These are phyloP conservation scores for Trissolcus basalis DNA, from an alignment of 1,140 invertebrate genomes.

Conservation along the genomic window DNA sequence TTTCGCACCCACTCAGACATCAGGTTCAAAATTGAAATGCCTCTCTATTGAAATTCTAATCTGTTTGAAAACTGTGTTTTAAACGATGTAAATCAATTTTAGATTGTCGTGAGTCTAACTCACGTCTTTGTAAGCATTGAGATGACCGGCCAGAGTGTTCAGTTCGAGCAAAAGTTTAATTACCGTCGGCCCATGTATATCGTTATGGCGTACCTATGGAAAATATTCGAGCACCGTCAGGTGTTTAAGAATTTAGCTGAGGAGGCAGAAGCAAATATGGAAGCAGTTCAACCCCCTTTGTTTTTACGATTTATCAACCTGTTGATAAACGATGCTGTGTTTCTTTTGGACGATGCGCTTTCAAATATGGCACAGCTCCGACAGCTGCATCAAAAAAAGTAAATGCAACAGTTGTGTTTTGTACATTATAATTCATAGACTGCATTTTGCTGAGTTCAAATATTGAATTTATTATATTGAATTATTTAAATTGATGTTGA, in stretches of 20 bases:
- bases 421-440: too few species aligned
- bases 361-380: slow-evolving; percentile 89
- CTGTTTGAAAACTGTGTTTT: too few species aligned
- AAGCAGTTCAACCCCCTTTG: slow-evolving; percentile 90
- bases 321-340: slow-evolving; percentile 97
- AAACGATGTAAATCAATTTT: slow-evolving; percentile 28
- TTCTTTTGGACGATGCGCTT: slow-evolving; percentile 93
- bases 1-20: slow-evolving; percentile 83
- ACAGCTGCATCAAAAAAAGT: slow-evolving; percentile 84
- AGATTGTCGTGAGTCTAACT: slow-evolving; percentile 85
- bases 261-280: slow-evolving; percentile 91
- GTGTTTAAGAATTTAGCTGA: slow-evolving; percentile 84
- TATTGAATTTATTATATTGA: too few species aligned
- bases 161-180: slow-evolving; percentile 98
- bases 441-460: too few species aligned
- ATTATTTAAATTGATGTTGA: slow-evolving; percentile 14
- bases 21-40: slow-evolving; percentile 74
- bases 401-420: too few species aligned
- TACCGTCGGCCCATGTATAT: slow-evolving; percentile 96
- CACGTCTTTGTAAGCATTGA: slow-evolving; percentile 97
- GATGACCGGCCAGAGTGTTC: slow-evolving; percentile 96
- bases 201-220: slow-evolving; percentile 95
- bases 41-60: too few species aligned
- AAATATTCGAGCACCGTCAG: slow-evolving; percentile 83
- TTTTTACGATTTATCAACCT: slow-evolving; percentile 96